Evolutionary conservation across 2,888 invertebrate genomes (phyloP), one percentile per base, ranked within the genome.

Genomic region (Perithous albicinctus): DNA sequence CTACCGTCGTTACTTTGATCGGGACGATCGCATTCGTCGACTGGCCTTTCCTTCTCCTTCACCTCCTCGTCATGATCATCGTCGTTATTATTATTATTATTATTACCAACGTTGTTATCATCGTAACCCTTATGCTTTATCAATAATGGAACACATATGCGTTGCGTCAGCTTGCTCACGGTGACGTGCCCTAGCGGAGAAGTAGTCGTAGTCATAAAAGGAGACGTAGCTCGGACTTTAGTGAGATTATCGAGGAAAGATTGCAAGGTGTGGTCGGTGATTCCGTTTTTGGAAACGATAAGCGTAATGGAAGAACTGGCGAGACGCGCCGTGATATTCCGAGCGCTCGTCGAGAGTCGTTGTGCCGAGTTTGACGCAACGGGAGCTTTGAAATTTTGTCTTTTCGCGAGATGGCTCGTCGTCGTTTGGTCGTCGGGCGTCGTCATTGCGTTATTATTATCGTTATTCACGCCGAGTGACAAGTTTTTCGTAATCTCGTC

Each of bases 221-320:
- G 87, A 87, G 88, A 88, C 86, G 87, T 84, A 86, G 85, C 90
- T 86, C 86, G 86, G 86, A 86, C 86, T 81, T 80, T 87, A 85
- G 84, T 87, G 85, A 88, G 87, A 88, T 87, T 86, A 85, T 84
- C 85, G 85, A 88, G 88, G 86, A 90, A 88, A 90, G 86, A 87
- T 90, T 89, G 89, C 88, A 85, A 87, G 86, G 87, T 87, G 89
- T 90, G 89, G 89, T 89, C 90, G 87, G 87, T 89, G 86, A 89
- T 86, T 89, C 89, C 92, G 90, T 92, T 92, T 91, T 90, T 90
- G 90, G 88, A 90, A 92, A 92, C 91, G 91, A 91, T 92, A 92
- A 92, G 92, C 92, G 92, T 92, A 92, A 91, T 92, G 92, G 92
- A 92, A 92, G 92, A 92, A 92, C 90, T 89, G 91, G 90, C 90